phyloP scores from a whole-genome alignment of 2,888 invertebrate genomes.

The Podotricha telesiphe region DNA sequence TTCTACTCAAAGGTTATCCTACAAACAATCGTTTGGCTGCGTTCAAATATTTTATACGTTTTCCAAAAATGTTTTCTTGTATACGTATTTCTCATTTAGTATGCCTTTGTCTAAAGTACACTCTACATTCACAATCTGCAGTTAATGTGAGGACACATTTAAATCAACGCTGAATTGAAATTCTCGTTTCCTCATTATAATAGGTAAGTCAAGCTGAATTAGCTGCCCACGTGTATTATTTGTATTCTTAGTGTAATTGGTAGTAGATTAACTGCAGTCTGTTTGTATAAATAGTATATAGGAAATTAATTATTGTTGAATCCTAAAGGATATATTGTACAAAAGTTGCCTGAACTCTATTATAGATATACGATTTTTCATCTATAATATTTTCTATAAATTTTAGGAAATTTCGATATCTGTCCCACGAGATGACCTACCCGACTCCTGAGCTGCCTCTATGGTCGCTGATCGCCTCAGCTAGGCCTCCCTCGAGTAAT shows the following conservation, averaged over 20 bases:
- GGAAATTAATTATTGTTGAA: constrained; percentile 23
- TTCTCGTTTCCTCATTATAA: constrained; percentile 29
- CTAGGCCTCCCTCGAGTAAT: no score
- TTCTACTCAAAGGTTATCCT: no score
- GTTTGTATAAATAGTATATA: constrained; percentile 20
- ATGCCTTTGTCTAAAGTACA: background rate
- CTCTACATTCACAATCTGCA: background rate
- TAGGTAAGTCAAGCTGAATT: constrained; percentile 23
- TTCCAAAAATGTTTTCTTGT: no score
- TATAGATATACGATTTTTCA: no score
- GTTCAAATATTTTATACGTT: no score
- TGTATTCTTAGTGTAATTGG: constrained; percentile 33
- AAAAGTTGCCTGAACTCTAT: background rate
- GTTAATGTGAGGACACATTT: background rate
- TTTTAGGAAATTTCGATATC: no score
- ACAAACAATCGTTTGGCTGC: no score
- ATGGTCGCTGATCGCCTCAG: no score
- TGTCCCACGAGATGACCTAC: no score
- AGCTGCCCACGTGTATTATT: constrained; percentile 36
- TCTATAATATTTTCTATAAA: no score
- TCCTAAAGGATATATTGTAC: background rate
- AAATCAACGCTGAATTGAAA: constrained; percentile 26
- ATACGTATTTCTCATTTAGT: no score
- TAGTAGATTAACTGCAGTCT: constrained; percentile 34
- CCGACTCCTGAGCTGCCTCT: no score